Evolutionary conservation across 2,113 vertebrate genomes (phyloP).

Genomic region (Mohoua ochrocephala): DNA sequence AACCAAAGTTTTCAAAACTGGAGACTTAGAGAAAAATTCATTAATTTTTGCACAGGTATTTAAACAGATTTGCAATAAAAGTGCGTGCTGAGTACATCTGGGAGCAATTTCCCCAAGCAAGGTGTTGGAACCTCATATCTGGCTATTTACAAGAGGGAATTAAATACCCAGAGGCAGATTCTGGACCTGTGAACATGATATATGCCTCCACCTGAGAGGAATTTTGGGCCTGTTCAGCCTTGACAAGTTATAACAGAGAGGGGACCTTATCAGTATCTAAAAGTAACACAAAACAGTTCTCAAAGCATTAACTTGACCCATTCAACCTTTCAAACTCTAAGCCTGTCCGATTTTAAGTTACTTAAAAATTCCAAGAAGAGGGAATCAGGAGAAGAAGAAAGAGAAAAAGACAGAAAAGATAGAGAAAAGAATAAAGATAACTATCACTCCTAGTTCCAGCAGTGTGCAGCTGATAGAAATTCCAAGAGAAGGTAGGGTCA

Average conservation of each 20-base stretch:
- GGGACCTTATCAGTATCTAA: not conserved
- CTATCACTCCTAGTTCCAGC: not conserved
- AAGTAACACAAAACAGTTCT: not conserved
- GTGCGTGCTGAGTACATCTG: not conserved
- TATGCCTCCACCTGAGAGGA: not conserved
- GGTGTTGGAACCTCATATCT: not conserved
- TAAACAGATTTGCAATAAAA: not conserved
- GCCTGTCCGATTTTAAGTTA: rapidly evolving
- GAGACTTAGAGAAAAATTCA: not conserved
- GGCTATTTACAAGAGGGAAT: not conserved
- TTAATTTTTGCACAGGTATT: not conserved
- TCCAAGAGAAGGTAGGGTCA: not conserved
- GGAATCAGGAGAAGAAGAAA: not conserved
- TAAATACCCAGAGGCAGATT: not conserved
- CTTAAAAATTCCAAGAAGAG: not conserved
- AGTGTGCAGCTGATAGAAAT: not conserved
- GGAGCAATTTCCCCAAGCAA: not conserved
- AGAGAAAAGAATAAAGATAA: not conserved
- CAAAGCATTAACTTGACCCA: not conserved
- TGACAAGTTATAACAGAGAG: not conserved
- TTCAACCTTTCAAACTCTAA: not conserved
- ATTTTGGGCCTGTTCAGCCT: not conserved
- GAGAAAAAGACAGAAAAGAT: not conserved
- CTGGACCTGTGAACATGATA: not conserved
- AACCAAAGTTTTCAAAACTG: not conserved